Conservation (phyloP, 2,113 vertebrate species). For the Cyprinodon tularosa region DNA sequence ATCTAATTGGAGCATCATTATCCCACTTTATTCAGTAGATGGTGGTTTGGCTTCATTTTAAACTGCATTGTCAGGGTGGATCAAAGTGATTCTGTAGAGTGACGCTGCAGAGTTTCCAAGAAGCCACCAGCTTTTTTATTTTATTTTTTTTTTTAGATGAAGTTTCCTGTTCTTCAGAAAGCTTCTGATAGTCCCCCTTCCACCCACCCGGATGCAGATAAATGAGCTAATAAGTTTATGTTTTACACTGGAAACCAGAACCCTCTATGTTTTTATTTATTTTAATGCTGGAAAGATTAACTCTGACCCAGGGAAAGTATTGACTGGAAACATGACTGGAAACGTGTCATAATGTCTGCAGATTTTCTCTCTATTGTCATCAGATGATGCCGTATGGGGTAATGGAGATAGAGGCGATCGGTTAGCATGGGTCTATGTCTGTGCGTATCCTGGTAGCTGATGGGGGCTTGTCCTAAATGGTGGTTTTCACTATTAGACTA, state of each 20-base stretch:
- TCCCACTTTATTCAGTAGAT: neutral
- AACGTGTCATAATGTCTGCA: slow-evolving; percentile 40
- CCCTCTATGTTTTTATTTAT: neutral
- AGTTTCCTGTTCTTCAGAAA: slow-evolving; percentile 52
- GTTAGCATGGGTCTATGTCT: neutral
- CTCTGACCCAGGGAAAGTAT: slow-evolving; percentile 41
- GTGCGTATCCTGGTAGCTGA: neutral
- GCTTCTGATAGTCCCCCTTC: neutral
- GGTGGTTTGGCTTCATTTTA: slow-evolving; percentile 4
- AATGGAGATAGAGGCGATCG: neutral
- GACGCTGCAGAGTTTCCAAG: slow-evolving; percentile 50
- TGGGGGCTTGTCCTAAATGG: slow-evolving; percentile 28
- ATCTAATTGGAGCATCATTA: neutral
- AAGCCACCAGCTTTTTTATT: slow-evolving; percentile 14
- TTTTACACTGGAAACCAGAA: too few species aligned
- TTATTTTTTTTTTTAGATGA: neutral
- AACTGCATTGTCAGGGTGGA: neutral
- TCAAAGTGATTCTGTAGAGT: neutral
- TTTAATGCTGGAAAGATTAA: slow-evolving; percentile 27
- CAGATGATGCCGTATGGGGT: slow-evolving; percentile 45
- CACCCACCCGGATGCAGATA: slow-evolving; percentile 1
- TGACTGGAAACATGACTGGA: slow-evolving; percentile 16
- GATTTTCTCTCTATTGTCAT: slow-evolving; percentile 32
- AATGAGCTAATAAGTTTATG: neutral
- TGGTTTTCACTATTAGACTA: slow-evolving; percentile 22